Evolutionary conservation across 2,888 invertebrate genomes (phyloP).

Genomic region (Esperia sulphurella): DNA sequence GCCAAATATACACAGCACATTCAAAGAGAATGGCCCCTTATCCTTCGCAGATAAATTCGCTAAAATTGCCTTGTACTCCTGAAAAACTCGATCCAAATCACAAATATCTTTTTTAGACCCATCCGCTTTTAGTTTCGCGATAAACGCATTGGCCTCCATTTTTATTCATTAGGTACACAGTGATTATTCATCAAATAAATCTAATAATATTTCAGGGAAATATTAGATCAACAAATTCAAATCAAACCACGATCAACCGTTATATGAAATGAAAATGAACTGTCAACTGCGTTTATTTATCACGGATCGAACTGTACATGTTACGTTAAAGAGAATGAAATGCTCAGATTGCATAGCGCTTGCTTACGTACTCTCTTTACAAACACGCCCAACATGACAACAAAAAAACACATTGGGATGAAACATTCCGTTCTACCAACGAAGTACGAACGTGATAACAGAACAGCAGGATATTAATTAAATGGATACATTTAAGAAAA

Average conservation of each 20-base stretch:
- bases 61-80: conserved; percentile 40
- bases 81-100: conserved; percentile 37
- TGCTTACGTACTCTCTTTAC: too few relatives aligned
- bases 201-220: too few relatives aligned
- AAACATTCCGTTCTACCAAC: too few relatives aligned
- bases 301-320: background rate
- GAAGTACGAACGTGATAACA: too few relatives aligned
- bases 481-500: too few relatives aligned
- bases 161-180: background rate
- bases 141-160: conserved; percentile 57
- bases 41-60: conserved; percentile 42
- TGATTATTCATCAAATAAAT: too few relatives aligned
- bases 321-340: background rate
- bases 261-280: background rate
- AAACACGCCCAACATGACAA: too few relatives aligned
- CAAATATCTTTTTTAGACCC: conserved; percentile 36
- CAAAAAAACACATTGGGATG: too few relatives aligned
- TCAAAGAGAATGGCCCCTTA: conserved; percentile 47
- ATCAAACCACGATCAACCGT: too few relatives aligned
- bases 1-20: conserved; percentile 61
- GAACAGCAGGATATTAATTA: too few relatives aligned
- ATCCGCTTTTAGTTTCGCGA: conserved; percentile 51
- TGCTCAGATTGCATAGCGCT: too few relatives aligned
- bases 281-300: background rate
- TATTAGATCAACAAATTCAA: too few relatives aligned